Conservation (phyloP, 2,888 invertebrate genomes). For the Horisme vitalbata region DNA sequence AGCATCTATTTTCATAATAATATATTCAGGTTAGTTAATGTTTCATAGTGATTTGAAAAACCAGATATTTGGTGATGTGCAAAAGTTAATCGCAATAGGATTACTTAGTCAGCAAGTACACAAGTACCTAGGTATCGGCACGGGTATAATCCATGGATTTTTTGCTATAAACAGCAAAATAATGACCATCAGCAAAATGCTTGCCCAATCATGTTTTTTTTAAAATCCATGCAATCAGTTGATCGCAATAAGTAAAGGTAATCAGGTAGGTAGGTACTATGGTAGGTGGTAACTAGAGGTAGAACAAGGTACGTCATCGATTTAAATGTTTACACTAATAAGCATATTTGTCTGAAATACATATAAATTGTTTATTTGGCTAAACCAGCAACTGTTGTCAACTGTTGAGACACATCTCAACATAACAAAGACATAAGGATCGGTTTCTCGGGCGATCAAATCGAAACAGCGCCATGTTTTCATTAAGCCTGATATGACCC, state of each 20-base stretch:
- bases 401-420: not conserved
- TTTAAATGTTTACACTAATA: slow-evolving; percentile 4
- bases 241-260: slow-evolving; percentile 3
- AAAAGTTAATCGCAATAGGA: slow-evolving; percentile 9
- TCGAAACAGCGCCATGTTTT: too few species aligned
- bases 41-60: too few species aligned
- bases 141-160: slow-evolving; percentile 21
- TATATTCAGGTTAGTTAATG: slow-evolving; percentile 56
- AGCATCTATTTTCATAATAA: slow-evolving; percentile 1
- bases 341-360: slow-evolving; percentile 4
- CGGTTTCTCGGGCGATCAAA: too few species aligned
- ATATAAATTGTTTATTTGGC: not conserved
- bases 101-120: slow-evolving; percentile 15
- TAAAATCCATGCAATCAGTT: not conserved
- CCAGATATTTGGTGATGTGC: slow-evolving; percentile 7
- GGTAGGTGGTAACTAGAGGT: slow-evolving; percentile 3
- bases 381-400: not conserved
- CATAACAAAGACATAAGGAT: not conserved
- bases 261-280: slow-evolving; percentile 15
- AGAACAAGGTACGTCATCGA: slow-evolving; percentile 33
- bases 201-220: too few species aligned
- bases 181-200: not conserved
- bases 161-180: slow-evolving; percentile 18
- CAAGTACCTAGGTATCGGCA: slow-evolving; percentile 1
- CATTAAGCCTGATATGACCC: too few species aligned